Evolutionary conservation across 2,113 vertebrate genomes (phyloP), one percentile per base, ranked within the genome.

Genomic region (Athene cunicularia): DNA sequence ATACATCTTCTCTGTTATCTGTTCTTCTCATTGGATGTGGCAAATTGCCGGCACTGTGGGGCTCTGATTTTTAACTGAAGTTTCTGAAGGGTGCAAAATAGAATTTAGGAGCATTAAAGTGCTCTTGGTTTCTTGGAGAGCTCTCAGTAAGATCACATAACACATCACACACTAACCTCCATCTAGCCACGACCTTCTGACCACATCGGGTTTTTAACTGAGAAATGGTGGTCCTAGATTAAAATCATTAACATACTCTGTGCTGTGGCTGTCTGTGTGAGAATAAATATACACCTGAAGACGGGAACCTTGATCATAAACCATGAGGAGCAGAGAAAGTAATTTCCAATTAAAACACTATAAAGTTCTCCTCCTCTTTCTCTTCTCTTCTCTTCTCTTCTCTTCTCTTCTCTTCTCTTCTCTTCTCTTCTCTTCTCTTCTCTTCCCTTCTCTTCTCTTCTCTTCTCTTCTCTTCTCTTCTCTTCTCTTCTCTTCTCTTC

Each of bases 391-490:
- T 28, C 4, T 49, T 39, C 5, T 12, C 13, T 50, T 4, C 11
- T 41, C 7, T 22, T 13, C 5, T 27, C 7, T 58, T 27, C 5
- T 37, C 6, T 16, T 8, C 4, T 28, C 6, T 43, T 24, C 7
- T 16, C 5, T 60, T 8, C 5, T 21, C 6, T 55, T 14, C 14
- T 33, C 8, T 45, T 12, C 23, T 23, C 5, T 49, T 8, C 12
- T 13, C 2, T 33, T 7, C 3, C 6, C 8, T 19, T 6, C 3
- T n/a, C 5, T 13, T 5, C 11, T 19, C 7, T 15, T 2, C 11
- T n/a, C 17, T 15, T 9, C 27, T 50, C 18, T 20, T 17, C 2
- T 14, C 8, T 33, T 19, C 3, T n/a, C n/a, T n/a, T n/a, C n/a
- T n/a, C n/a, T n/a, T n/a, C n/a, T n/a, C n/a, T n/a, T n/a, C n/a